Conservation (phyloP, 2,888 invertebrate species). For the Euproctis similis region DNA sequence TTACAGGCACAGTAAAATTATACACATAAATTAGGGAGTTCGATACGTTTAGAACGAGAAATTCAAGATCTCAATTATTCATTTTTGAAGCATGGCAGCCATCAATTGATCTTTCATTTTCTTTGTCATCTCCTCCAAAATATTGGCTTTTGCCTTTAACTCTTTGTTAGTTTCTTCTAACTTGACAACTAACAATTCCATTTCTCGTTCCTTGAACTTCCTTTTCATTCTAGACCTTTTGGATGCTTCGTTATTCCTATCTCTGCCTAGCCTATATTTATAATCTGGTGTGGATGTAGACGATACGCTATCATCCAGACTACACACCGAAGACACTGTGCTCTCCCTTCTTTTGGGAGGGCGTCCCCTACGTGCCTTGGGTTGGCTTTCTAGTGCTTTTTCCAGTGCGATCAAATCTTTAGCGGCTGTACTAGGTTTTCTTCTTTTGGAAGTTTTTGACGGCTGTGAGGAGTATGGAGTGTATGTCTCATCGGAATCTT, state of each 20-base stretch:
- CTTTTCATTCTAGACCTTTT: slow-evolving; percentile 83
- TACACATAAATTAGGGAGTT: slow-evolving; percentile 33
- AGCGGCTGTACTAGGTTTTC: slow-evolving; percentile 55
- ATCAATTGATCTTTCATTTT: slow-evolving; percentile 79
- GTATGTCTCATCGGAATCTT: slow-evolving; percentile 65
- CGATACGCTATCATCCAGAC: slow-evolving; percentile 60
- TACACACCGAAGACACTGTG: slow-evolving; percentile 58
- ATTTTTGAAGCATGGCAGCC: slow-evolving; percentile 77
- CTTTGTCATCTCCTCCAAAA: slow-evolving; percentile 80
- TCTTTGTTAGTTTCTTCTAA: slow-evolving; percentile 79
- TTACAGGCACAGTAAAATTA: slow-evolving; percentile 26
- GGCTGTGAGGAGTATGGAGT: slow-evolving; percentile 49
- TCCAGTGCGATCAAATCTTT: slow-evolving; percentile 49
- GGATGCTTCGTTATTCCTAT: slow-evolving; percentile 87
- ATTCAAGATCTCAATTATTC: slow-evolving; percentile 27
- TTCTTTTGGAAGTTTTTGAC: slow-evolving; percentile 47
- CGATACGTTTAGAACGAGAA: slow-evolving; percentile 16
- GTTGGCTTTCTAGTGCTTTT: slow-evolving; percentile 53
- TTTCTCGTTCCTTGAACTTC: slow-evolving; percentile 75
- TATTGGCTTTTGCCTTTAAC: slow-evolving; percentile 79
- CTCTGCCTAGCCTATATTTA: slow-evolving; percentile 81
- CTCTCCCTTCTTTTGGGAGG: slow-evolving; percentile 73
- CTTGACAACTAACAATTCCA: slow-evolving; percentile 68
- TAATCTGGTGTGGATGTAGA: slow-evolving; percentile 56
- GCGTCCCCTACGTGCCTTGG: slow-evolving; percentile 66